Percentiles rank a stretch among this genome's conserved stretches.
These are phyloP conservation scores for Dolichopus griseipennis DNA, from an alignment of 2,888 invertebrate genomes.

Conservation along the genomic window DNA sequence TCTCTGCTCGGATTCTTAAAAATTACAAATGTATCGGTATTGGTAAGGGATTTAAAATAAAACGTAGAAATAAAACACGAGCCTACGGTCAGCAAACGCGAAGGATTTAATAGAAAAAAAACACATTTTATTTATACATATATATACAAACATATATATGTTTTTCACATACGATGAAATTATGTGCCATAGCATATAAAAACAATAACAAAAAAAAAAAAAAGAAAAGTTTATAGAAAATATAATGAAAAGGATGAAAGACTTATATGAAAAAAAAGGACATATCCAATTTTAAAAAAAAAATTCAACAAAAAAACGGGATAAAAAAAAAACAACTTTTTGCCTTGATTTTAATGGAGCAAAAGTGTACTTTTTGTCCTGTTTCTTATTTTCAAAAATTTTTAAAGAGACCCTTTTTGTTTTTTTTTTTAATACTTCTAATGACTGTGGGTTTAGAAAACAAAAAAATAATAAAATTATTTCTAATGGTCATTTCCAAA, in stretches of 20 bases:
- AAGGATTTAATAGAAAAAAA: neutral
- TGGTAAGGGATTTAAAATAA: constrained; percentile 1
- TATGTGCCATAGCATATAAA: no score
- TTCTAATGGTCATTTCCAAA: no score
- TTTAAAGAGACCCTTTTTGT: neutral
- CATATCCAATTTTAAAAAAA: neutral
- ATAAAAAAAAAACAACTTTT: neutral
- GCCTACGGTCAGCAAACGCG: neutral
- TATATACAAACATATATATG: neutral
- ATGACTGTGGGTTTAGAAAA: no score
- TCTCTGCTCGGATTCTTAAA: neutral
- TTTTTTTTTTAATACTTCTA: no score
- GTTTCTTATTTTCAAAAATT: neutral
- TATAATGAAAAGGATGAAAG: neutral
- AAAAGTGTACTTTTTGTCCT: neutral
- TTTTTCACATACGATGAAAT: neutral
- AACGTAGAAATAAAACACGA: neutral
- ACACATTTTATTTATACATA: no score
- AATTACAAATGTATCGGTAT: neutral
- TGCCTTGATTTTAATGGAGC: neutral
- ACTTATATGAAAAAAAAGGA: neutral
- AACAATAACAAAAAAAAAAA: neutral
- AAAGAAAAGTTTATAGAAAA: neutral
- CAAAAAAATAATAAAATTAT: no score
- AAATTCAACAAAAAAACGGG: neutral